These are phyloP conservation scores for Aphelocoma coerulescens DNA, from an alignment of 2,113 vertebrate species.

Conservation along the genomic window DNA sequence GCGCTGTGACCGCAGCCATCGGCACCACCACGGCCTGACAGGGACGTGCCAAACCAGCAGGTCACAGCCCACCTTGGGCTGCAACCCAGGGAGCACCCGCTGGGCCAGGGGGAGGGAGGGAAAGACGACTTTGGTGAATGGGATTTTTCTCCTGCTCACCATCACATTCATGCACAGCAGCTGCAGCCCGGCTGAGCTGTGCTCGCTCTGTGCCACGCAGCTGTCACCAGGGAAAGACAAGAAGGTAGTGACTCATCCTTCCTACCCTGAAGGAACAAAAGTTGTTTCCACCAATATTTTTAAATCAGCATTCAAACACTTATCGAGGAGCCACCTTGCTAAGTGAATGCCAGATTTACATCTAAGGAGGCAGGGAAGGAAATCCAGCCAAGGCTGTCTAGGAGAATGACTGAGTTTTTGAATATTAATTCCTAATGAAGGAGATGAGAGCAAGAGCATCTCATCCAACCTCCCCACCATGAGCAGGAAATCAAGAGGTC, in stretches of 20 bases:
- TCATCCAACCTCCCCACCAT: background rate
- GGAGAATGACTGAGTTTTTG: background rate
- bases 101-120: background rate
- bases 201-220: background rate
- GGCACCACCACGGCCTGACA: background rate
- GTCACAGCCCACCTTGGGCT: background rate
- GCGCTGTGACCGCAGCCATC: rapidly evolving
- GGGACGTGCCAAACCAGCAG: background rate
- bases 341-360: background rate
- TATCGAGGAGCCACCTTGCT: background rate
- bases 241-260: background rate
- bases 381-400: background rate
- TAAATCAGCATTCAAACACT: background rate
- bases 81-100: rapidly evolving
- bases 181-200: background rate
- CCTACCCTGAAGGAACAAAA: background rate
- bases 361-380: background rate
- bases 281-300: constrained; percentile 39
- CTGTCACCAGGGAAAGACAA: background rate
- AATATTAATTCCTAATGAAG: background rate
- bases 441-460: background rate
- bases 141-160: background rate
- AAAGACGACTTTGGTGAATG: background rate
- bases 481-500: background rate
- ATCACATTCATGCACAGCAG: background rate